Conservation (phyloP, 2,113 vertebrate species). For the Indicator maculatus region DNA sequence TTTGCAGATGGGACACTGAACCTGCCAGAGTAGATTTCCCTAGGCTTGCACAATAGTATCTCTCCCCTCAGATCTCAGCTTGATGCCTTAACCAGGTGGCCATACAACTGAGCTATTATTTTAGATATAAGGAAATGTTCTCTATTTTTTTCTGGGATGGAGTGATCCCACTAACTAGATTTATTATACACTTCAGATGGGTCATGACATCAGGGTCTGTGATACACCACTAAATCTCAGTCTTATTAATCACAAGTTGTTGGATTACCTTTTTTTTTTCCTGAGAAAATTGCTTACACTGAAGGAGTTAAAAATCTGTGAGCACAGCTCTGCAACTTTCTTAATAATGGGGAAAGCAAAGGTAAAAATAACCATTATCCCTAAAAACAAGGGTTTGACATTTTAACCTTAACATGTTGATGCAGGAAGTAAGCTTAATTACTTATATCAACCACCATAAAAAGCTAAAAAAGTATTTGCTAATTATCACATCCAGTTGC, state of each 20-base stretch:
- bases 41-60: not conserved
- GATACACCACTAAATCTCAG: not conserved
- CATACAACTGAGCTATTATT: not conserved
- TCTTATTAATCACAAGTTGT: not conserved
- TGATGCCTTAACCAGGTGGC: not conserved
- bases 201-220: not conserved
- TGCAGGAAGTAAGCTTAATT: not conserved
- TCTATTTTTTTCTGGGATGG: not conserved
- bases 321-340: not conserved
- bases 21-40: not conserved
- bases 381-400: not conserved
- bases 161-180: not conserved
- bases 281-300: not conserved
- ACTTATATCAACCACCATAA: not conserved
- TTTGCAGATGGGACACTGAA: not conserved
- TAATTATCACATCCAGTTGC: not conserved
- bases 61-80: not conserved
- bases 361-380: not conserved
- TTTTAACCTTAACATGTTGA: not conserved
- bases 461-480: not conserved
- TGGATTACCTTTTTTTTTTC: not conserved
- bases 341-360: not conserved
- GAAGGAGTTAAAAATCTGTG: not conserved
- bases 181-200: not conserved
- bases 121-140: not conserved